Evolutionary conservation across 64 coral and sea anemone genomes (phyloP), one percentile per base, ranked within the genome.

Genomic region (Cladopsammia gracilis): DNA sequence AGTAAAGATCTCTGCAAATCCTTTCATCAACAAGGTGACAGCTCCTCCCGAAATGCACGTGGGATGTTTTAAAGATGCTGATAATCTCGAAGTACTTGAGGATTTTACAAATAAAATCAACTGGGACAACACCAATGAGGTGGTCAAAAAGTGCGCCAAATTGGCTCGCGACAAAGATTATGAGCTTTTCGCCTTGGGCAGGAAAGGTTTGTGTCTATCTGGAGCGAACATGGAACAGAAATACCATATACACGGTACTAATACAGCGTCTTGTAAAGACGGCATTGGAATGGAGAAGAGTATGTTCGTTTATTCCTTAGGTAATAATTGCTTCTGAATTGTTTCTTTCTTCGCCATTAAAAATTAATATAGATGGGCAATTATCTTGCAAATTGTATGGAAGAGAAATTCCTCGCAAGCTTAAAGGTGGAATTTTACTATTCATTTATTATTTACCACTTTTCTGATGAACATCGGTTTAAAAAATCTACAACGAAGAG

Each of bases 111-210:
- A 51, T 1, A 34, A 75, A 20, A 57, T 92, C 20, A 50, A 73
- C 20, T 52, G 54, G 79, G 82, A 77, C 13, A 83, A 86, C 70
- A 86, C 90, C 0, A 54, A 64, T 34, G 58, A 25, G 20, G 50
- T 62, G 24, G 90, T 92, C 4, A 49, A 86, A 25, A 73, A 76
- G 58, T 92, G 90, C 50, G 69, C 54, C 10, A 49, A 15, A 6
- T 73, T 92, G 20, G 44, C 70, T 18, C 58, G 84, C 16, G 57
- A 48, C 3, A 70, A 58, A 20, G 43, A 71, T 45, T 92, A 73
- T 44, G 76, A 62, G 57, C 72, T 85, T 51, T 92, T 92, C 46
- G 90, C 90, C 12, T 8, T 92, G 53, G 90, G 82, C 1, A 9
- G 67, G 9, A 77, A 77, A 56, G 82, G 90, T 4, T 22, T 93